Evolutionary conservation across 1,140 invertebrate species (phyloP).

Genomic region (Caenorhabditis briggsae): DNA sequence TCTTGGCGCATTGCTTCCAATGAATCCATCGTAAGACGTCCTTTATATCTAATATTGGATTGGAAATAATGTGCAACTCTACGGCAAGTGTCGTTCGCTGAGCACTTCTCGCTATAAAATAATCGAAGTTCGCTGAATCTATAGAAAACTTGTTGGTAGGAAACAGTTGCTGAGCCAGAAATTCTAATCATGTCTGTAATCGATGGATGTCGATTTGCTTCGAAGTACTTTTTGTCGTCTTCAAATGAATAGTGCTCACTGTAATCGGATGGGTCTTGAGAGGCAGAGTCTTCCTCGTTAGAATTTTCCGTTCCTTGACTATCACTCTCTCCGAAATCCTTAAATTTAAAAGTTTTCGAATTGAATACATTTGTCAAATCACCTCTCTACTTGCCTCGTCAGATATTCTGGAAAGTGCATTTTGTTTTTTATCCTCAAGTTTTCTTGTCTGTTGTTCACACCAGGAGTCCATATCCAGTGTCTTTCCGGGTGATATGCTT

Average conservation of each 20-base stretch:
- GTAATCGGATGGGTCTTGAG: background rate
- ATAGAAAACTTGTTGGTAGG: background rate
- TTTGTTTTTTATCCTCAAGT: no score
- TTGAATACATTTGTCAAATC: no score
- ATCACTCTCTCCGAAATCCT: no score
- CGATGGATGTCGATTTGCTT: background rate
- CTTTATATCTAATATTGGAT: background rate
- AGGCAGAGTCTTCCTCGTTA: no score
- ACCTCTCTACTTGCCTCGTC: no score
- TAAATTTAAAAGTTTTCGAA: no score
- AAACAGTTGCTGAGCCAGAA: background rate
- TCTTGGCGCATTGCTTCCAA: background rate
- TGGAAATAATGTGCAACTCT: background rate
- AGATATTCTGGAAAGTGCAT: no score
- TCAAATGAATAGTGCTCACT: background rate
- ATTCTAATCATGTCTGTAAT: conserved; percentile 14
- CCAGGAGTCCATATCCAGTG: no score
- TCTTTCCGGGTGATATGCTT: no score
- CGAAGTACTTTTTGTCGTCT: background rate
- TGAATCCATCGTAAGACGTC: background rate
- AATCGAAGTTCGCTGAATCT: background rate
- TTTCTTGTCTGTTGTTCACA: no score
- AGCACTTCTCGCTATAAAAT: background rate
- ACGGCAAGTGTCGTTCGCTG: background rate
- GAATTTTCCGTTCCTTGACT: no score